Evolutionary conservation across 2,888 invertebrate genomes (phyloP), one percentile per base, ranked within the genome.

Genomic region (Leptinotarsa haldemani): DNA sequence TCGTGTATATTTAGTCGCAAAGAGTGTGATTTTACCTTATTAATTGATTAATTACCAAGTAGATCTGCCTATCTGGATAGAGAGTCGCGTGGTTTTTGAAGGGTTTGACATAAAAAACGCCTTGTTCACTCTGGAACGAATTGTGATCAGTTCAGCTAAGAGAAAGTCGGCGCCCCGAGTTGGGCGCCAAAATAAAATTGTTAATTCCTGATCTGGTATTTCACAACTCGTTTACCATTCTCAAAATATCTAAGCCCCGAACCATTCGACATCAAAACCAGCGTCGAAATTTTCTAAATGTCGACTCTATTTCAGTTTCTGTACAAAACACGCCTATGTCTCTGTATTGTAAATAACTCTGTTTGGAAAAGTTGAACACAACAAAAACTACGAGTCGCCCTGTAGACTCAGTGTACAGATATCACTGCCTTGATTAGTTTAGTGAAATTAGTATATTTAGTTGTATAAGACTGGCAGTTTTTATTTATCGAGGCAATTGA

Each of bases 1-100:
- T 80, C 82, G 83, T 85, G 83, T 84, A 84, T 82, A 83, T 83
- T 85, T 84, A 85, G 84, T 84, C 82, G 84, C 83, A 83, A 84
- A 84, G 82, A 84, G 85, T 85, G 84, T 86, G 84, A 85, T 85
- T 83, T 81, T 81, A 80, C 73, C 67, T 74, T 74, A 78, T 67
- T 66, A 30, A 61, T 61, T 64, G 25, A 58, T 53, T 64, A 58
- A 72, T 73, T 78, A 75, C 67, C 71, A 74, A 74, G 80, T 82
- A 83, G 83, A 82, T 83, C 82, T 83, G 83, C 82, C 81, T 80
- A 75, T 50, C 4, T 50, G 50, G 73, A 78, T 71, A 65, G 69
- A 69, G 68, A 68, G 71, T 70, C 67, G 47, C 69, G 75, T 76
- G 70, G 70, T 77, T 78, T 75, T 78, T 75, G 74, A 63, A 58